Percentiles rank a stretch among this genome's conserved stretches.
These are phyloP conservation scores for Pipistrellus pygmaeus DNA, from an alignment of 2,797 vertebrate genomes.

Conservation along the genomic window DNA sequence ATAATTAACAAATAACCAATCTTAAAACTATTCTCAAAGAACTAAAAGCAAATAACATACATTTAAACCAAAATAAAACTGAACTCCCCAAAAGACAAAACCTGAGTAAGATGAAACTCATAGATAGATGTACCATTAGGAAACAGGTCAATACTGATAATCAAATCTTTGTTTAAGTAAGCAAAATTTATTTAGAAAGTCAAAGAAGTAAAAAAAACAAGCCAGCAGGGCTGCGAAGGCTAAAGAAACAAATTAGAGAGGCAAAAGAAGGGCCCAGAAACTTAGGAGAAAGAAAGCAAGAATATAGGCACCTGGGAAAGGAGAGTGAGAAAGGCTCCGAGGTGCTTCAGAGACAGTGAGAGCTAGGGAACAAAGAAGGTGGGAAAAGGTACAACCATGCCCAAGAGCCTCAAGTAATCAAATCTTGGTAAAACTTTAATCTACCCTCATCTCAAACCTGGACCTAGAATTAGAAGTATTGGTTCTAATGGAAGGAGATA, in stretches of 20 bases:
- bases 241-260: neutral
- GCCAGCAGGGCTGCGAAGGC: neutral
- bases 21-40: conserved; percentile 44
- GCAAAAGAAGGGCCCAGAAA: neutral
- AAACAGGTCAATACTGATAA: neutral
- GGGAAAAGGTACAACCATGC: neutral
- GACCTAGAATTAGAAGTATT: neutral
- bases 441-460: neutral
- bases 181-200: neutral
- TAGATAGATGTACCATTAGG: neutral
- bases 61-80: conserved; percentile 56
- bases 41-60: conserved; percentile 11
- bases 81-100: neutral
- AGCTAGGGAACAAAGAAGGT: neutral
- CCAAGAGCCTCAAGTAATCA: neutral
- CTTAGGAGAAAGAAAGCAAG: neutral
- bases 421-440: conserved; percentile 19
- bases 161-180: neutral
- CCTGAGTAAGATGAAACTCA: neutral
- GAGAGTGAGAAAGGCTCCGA: too few relatives aligned
- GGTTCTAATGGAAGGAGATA: neutral
- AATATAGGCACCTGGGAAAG: too few relatives aligned
- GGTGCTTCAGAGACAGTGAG: too few relatives aligned
- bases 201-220: neutral
- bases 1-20: conserved; percentile 4